A percentile compares a stretch with the other conserved stretches of the same genome.
These are phyloP conservation scores for Lacerta agilis DNA, from an alignment of 2,797 vertebrate genomes.

Conservation along the genomic window DNA sequence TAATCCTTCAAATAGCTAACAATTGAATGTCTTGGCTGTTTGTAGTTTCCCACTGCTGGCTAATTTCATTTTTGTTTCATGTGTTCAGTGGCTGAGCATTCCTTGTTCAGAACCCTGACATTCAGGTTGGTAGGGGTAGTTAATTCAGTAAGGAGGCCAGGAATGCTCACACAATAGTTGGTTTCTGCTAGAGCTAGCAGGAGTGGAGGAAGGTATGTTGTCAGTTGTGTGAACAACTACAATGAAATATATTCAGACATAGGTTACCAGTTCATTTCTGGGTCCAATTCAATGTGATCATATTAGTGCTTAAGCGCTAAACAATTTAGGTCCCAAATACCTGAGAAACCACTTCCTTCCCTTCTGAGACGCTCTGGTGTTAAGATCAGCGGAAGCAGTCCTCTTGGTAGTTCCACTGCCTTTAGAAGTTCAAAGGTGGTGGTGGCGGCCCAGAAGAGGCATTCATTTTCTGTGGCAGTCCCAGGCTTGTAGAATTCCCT, in stretches of 20 bases:
- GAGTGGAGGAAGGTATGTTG: constrained; percentile 36
- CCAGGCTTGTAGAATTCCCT: no score
- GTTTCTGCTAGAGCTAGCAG: constrained; percentile 50
- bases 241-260: background rate
- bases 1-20: constrained; percentile 85
- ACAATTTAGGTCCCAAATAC: no score
- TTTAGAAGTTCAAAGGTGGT: no score
- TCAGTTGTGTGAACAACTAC: background rate
- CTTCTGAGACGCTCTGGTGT: no score
- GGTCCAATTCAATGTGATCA: background rate
- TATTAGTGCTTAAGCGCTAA: no score
- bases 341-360: no score
- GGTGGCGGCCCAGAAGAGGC: no score
- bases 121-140: constrained; percentile 74
- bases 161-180: constrained; percentile 57
- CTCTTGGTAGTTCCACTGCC: no score
- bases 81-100: constrained; percentile 73
- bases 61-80: constrained; percentile 85
- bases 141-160: constrained; percentile 77
- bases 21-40: constrained; percentile 81
- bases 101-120: constrained; percentile 76
- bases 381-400: no score
- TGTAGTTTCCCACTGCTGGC: constrained; percentile 78
- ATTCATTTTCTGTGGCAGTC: no score
- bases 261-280: background rate